Base-by-base conservation (phyloP, 1,140 invertebrate species). In the Papilio polyxenes region DNA sequence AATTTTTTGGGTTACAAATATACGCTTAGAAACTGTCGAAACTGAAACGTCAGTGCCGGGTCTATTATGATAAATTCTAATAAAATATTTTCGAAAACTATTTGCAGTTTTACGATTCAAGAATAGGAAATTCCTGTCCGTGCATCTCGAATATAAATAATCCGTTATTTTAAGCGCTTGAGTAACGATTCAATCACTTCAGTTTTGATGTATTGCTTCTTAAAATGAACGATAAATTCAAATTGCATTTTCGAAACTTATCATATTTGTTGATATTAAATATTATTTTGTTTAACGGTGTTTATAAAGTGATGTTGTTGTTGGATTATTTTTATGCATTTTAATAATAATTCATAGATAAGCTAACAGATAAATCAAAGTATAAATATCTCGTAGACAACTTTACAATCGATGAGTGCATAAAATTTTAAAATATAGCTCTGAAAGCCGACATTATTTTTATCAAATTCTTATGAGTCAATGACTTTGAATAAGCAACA, bases 101-200 rank as follows among this genome's bases (percentile, higher is more conserved):
- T n/a, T 40, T 78, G 2, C 31, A 37, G 9, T 78, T 78, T 53
- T 40, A 78, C 53, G 40, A 31, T 78, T 15, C 40, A 37, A 78
- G 37, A 78, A 78, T 78, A 78, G 53, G 40, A 78, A 78, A 78
- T 78, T 78, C 76, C 76, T 62, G 20, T 31, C n/a, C 51, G 37
- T 7, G 48, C n/a, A 37, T 74, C 31, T 20, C 15, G 31, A 44
- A 78, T 78, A 78, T 44, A 78, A 78, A 78, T 76, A 78, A 62
- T 40, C 53, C 6, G 51, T 3, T 78, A 78, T 78, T 78, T 78
- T 62, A 78, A 78, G 53, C 51, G 53, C 20, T 15, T 20, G 75
- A 77, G 76, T 78, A 78, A 78, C 62, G 53, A 78, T 76, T 53
- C 75, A 76, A 78, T 78, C 53, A 37, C 31, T 23, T 62, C 20